Evolutionary conservation across 2,888 invertebrate genomes (phyloP), one percentile per base, ranked within the genome.

Genomic region (Monochamus alternatus): DNA sequence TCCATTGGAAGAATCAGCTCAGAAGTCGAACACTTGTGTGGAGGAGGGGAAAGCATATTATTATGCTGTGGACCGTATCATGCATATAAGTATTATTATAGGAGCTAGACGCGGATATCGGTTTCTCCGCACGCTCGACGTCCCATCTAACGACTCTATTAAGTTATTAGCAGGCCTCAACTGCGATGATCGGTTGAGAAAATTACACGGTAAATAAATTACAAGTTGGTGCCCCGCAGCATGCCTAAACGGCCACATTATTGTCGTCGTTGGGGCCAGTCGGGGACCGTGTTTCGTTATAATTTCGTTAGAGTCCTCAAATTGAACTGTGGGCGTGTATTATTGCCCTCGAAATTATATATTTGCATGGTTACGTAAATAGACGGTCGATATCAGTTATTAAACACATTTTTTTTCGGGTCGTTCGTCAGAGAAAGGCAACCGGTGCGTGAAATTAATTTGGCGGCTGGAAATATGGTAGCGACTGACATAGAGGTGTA

Each of bases 131-230:
- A 9, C 47, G 47, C 9, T 9, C 12, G 47, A 75, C 77, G 73
- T 78, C 79, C 76, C 79, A 77, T 80, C 79, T 80, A 82, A 84
- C 84, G 84, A 83, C 82, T 86, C 83, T 86, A 87, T 87, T 87
- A 86, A 86, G 85, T 86, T 85, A 87, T 86, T 86, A 86, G 86
- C 86, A 86, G 84, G 83, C 82, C 85, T 75, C 86, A 86, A 87
- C 87, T 86, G 86, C 84, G 85, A 86, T 86, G 86, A 87, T 86
- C 84, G 85, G 84, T 86, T 82, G 81, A 81, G 81, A 81, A 87
- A 87, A 87, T 87, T 87, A 87, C 84, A 86, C 83, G 70, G 73
- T 75, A 79, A 80, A 80, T 80, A 80, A 80, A 80, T 80, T 65
- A 65, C 44, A 30, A 65, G 64, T 65, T 65, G 44, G 44, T 77